phyloP scores from a whole-genome alignment of 2,113 vertebrate genomes.

The Platysternon megacephalum region DNA sequence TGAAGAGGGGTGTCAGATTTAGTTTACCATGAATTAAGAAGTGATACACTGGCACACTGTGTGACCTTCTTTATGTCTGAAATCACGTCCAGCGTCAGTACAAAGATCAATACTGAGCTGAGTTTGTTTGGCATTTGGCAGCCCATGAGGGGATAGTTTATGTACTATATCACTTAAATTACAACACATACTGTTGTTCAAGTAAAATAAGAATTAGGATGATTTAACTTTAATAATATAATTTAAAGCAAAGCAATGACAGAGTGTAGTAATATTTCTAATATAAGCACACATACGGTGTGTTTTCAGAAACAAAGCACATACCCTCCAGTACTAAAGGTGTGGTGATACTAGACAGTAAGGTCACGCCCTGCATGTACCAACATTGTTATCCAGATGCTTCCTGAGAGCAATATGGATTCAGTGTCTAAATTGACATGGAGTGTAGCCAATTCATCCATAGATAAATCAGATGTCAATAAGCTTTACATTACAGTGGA shows the following conservation, averaged over 20 bases:
- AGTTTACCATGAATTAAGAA: neutral
- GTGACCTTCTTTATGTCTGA: neutral
- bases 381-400: rapidly evolving
- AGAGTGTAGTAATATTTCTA: neutral
- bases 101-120: neutral
- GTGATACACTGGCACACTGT: neutral
- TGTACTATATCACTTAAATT: neutral
- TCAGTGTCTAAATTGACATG: rapidly evolving
- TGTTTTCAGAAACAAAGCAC: neutral
- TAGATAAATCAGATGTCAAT: too few relatives aligned
- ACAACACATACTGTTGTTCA: neutral
- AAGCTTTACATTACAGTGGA: neutral
- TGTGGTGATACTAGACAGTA: neutral
- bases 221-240: neutral
- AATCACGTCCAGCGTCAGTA: neutral
- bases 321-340: neutral
- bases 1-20: neutral
- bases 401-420: neutral
- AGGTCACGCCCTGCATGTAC: rapidly evolving
- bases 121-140: neutral
- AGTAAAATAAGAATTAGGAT: neutral
- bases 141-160: neutral
- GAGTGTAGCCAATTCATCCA: rapidly evolving
- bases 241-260: neutral
- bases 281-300: neutral